Percentiles rank a stretch among this genome's conserved stretches.
Evolutionary conservation across 2,113 vertebrate genomes (phyloP).

Genomic region (Propithecus coquereli): DNA sequence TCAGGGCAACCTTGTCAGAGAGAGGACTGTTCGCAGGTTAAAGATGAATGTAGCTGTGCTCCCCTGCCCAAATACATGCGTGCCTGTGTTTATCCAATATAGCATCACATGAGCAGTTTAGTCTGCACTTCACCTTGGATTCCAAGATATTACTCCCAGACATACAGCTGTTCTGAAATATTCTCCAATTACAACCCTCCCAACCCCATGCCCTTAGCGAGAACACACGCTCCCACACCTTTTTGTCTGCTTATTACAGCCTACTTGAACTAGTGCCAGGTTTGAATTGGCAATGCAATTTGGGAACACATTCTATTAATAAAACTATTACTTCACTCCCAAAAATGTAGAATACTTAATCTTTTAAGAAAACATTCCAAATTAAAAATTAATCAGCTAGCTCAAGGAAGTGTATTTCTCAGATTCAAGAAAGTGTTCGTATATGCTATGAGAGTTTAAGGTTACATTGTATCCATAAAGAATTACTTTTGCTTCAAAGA

Average conservation of each 20-base stretch:
- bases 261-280: neutral
- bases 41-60: neutral
- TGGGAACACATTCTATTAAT: slow-evolving; percentile 16
- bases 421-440: slow-evolving; percentile 14
- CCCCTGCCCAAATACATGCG: neutral
- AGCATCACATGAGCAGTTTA: neutral
- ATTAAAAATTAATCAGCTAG: slow-evolving; percentile 34
- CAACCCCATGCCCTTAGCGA: neutral
- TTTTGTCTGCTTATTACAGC: neutral
- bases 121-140: neutral
- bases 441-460: neutral
- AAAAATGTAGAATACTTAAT: slow-evolving; percentile 4
- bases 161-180: neutral
- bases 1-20: neutral
- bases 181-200: neutral
- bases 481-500: slow-evolving; percentile 16
- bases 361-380: slow-evolving; percentile 38
- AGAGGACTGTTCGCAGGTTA: neutral
- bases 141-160: neutral
- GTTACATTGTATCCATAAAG: neutral
- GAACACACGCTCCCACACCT: neutral
- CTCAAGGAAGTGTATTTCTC: neutral
- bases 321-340: neutral
- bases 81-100: neutral
- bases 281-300: slow-evolving; percentile 10